Evolutionary conservation across 2,888 invertebrate species (phyloP).

Genomic region (Cataglyphis altisquamis): DNA sequence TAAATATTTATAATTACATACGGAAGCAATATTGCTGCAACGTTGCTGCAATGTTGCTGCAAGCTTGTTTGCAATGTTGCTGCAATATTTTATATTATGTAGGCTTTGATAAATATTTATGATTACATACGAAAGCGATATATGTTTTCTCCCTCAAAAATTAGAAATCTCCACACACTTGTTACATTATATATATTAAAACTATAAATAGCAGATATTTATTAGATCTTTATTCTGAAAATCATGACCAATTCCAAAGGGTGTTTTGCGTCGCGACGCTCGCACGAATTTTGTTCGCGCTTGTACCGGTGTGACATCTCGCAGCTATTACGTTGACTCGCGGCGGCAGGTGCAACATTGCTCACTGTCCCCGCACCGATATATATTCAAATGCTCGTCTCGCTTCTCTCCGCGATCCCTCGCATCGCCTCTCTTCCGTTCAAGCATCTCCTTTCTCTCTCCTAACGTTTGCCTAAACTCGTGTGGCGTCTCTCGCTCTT

Average conservation of each 20-base stretch:
- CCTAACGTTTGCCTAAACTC: constrained; percentile 6
- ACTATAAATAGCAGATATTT: background rate
- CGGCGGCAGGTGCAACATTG: constrained; percentile 84
- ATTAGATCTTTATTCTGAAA: background rate
- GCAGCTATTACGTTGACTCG: constrained; percentile 84
- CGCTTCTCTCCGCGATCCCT: constrained; percentile 18
- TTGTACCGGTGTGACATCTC: constrained; percentile 81
- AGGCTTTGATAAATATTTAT: no score
- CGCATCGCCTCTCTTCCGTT: constrained; percentile 53
- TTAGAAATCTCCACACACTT: background rate
- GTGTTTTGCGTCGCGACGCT: background rate
- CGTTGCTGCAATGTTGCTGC: no score
- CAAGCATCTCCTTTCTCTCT: constrained; percentile 21
- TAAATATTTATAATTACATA: no score
- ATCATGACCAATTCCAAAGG: background rate
- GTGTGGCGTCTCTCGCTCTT: constrained; percentile 61
- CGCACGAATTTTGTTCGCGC: constrained; percentile 75
- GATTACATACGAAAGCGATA: no score
- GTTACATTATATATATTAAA: background rate
- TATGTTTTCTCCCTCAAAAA: background rate
- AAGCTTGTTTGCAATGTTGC: no score
- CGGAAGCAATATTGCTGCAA: no score
- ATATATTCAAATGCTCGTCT: constrained; percentile 79
- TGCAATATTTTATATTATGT: no score
- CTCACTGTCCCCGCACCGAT: constrained; percentile 83